phyloP scores from a whole-genome alignment of 2,113 vertebrate genomes.

The Motacilla tschutschensis region DNA sequence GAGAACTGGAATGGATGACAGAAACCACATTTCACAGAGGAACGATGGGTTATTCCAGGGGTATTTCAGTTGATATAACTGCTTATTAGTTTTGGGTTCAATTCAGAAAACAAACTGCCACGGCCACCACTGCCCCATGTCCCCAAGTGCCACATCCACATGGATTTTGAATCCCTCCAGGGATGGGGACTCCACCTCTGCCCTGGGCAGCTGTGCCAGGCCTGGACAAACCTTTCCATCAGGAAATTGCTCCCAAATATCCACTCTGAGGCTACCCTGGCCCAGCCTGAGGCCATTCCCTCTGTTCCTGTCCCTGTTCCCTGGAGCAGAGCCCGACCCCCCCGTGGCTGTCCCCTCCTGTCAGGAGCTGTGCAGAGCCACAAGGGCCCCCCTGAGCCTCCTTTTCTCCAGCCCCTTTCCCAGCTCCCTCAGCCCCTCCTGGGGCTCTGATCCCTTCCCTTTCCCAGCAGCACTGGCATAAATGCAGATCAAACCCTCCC shows the following conservation, averaged over 20 bases:
- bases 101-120: not conserved
- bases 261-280: rapidly evolving
- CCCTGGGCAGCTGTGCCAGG: not conserved
- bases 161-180: rapidly evolving
- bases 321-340: not conserved
- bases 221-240: not conserved
- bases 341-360: not conserved
- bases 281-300: not conserved
- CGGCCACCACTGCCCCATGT: not conserved
- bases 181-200: not conserved
- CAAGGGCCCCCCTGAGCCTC: not conserved
- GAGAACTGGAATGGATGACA: not conserved
- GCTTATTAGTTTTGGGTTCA: not conserved
- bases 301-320: not conserved
- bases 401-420: not conserved
- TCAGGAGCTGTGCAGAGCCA: not conserved
- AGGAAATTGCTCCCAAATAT: rapidly evolving
- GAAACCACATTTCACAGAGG: too few species aligned
- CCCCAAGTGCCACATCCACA: not conserved
- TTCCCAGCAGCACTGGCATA: not conserved
- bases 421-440: not conserved
- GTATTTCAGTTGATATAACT: not conserved
- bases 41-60: not conserved
- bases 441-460: not conserved
- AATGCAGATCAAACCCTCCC: not conserved